Conservation (phyloP, 2,888 invertebrate species). For the Brachypalpus laphriformis region DNA sequence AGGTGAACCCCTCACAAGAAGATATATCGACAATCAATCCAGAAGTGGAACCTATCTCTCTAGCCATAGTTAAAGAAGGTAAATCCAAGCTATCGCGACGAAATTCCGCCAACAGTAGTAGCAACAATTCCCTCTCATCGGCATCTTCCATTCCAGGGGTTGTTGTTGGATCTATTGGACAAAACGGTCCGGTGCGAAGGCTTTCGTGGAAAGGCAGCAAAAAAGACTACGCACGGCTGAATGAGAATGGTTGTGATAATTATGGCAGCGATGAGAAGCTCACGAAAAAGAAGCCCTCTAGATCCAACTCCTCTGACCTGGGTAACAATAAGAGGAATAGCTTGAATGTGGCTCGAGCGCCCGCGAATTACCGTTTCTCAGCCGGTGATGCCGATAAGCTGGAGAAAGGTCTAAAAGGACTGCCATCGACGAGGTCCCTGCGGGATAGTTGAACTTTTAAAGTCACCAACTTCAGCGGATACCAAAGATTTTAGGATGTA, state of each 20-base stretch:
- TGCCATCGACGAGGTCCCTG: constrained; percentile 87
- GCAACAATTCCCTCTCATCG: constrained; percentile 55
- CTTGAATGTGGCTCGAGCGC: constrained; percentile 66
- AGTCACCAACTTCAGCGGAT: constrained; percentile 46
- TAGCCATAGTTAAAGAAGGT: constrained; percentile 63
- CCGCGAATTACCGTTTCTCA: constrained; percentile 86
- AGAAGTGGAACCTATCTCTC: constrained; percentile 45
- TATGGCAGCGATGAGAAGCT: constrained; percentile 76
- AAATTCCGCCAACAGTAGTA: constrained; percentile 62
- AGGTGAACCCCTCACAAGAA: constrained; percentile 70
- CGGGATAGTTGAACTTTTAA: constrained; percentile 83
- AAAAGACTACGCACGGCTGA: constrained; percentile 79
- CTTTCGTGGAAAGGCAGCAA: constrained; percentile 79
- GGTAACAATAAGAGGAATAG: constrained; percentile 75
- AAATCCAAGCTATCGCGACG: constrained; percentile 60
- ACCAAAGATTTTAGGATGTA: constrained; percentile 63
- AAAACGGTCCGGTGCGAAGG: constrained; percentile 76
- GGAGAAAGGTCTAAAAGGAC: constrained; percentile 84
- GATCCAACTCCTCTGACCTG: constrained; percentile 74
- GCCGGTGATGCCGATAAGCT: constrained; percentile 88
- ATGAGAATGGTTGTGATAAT: constrained; percentile 78
- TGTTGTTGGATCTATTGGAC: constrained; percentile 36
- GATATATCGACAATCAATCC: constrained; percentile 68
- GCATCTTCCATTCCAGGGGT: constrained; percentile 39
- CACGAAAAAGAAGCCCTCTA: constrained; percentile 75